A percentile compares a stretch with the other conserved stretches of the same genome.
Evolutionary conservation across 2,888 invertebrate genomes (phyloP).

Genomic region (Eueremaeus valkanovi): DNA sequence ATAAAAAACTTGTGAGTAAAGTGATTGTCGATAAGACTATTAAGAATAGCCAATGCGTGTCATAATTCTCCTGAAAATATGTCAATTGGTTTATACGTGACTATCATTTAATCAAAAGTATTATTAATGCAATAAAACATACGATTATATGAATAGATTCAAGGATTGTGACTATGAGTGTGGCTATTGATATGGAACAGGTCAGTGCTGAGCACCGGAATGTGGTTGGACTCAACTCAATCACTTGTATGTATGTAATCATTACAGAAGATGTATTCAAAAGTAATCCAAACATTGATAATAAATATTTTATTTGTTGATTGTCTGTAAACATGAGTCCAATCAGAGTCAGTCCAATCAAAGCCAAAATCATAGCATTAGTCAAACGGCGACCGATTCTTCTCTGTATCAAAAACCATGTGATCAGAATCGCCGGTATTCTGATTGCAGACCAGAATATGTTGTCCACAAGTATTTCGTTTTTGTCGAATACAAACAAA

Average conservation of each 20-base stretch:
- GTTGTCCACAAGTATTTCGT: conserved; percentile 8
- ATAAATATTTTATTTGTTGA: not conserved
- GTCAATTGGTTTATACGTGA: not conserved
- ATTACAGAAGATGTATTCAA: conserved; percentile 20
- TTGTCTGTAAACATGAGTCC: not conserved
- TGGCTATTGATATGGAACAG: not conserved
- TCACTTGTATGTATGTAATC: conserved; percentile 18
- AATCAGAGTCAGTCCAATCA: conserved; percentile 20
- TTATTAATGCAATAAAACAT: not conserved
- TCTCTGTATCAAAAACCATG: conserved; percentile 37
- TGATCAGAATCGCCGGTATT: conserved; percentile 33
- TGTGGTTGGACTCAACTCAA: conserved; percentile 32
- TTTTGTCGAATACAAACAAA: not conserved
- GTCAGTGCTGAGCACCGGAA: conserved; percentile 11
- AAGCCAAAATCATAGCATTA: conserved; percentile 9
- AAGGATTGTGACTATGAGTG: not conserved
- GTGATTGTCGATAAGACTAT: not conserved
- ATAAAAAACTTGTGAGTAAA: conserved; percentile 23
- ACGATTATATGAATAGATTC: not conserved
- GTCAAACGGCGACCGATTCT: conserved; percentile 36
- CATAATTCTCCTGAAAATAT: not conserved
- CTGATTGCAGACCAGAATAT: conserved; percentile 34
- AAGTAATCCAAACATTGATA: conserved; percentile 30
- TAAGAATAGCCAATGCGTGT: not conserved
- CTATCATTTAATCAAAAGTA: too few species aligned